A percentile compares a stretch with the other conserved stretches of the same genome.
These are phyloP conservation scores for Baronia brevicornis DNA, from an alignment of 2,888 invertebrate genomes.

Conservation along the genomic window DNA sequence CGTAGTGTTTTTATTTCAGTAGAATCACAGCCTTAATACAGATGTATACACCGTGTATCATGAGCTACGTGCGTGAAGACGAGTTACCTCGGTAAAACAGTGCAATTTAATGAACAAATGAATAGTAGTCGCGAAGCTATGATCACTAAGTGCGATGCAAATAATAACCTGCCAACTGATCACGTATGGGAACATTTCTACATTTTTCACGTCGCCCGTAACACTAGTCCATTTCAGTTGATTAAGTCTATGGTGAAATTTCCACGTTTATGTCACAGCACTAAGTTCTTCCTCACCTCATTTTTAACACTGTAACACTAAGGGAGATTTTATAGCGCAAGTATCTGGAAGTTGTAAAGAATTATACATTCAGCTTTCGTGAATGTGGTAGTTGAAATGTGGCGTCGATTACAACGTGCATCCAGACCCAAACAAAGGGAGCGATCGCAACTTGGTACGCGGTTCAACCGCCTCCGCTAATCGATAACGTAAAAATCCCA, in stretches of 20 bases:
- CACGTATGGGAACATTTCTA: conserved; percentile 68
- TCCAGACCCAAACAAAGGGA: conserved; percentile 67
- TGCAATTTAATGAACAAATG: conserved; percentile 40
- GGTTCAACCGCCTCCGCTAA: conserved; percentile 41
- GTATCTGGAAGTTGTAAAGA: conserved; percentile 13
- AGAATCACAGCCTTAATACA: too few species aligned
- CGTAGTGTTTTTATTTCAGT: too few species aligned
- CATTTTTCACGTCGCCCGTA: conserved; percentile 41
- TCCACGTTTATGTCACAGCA: not conserved
- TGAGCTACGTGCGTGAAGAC: conserved; percentile 39
- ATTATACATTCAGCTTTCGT: conserved; percentile 49
- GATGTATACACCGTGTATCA: too few species aligned
- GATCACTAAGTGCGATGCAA: conserved; percentile 38
- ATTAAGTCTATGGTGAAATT: not conserved
- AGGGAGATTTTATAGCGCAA: not conserved
- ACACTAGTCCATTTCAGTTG: conserved; percentile 25
- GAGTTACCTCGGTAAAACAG: conserved; percentile 44
- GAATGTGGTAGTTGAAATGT: conserved; percentile 51
- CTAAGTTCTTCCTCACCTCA: conserved; percentile 7
- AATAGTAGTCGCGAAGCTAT: conserved; percentile 37
- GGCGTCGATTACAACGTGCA: conserved; percentile 60
- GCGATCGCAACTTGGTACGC: conserved; percentile 70
- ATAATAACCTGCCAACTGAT: conserved; percentile 68
- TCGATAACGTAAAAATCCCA: conserved; percentile 53
- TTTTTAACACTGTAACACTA: conserved; percentile 2